Percentiles rank a stretch among this genome's conserved stretches.
These are phyloP conservation scores for Cettia cetti DNA, from an alignment of 2,113 vertebrate genomes.

Conservation along the genomic window DNA sequence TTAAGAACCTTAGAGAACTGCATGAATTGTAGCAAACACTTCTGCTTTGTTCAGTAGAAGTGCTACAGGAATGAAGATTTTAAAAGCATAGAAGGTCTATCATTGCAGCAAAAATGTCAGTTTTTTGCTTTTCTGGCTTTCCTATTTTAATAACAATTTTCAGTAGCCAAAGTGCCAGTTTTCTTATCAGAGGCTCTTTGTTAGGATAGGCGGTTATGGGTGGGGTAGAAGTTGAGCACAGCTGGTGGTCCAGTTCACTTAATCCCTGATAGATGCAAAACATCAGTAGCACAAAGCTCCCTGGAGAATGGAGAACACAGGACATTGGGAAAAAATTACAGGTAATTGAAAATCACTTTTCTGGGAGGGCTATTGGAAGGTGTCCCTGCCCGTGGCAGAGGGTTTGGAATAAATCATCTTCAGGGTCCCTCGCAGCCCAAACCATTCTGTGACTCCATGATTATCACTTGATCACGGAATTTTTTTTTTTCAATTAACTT, in stretches of 20 bases:
- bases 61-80: not conserved
- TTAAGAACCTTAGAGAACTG: not conserved
- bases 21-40: not conserved
- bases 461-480: not conserved
- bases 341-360: not conserved
- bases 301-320: not conserved
- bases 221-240: not conserved
- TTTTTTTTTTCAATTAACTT: not conserved
- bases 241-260: not conserved
- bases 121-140: not conserved
- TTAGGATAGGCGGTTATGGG: not conserved
- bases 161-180: not conserved
- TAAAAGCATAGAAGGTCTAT: not conserved
- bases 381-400: not conserved
- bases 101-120: not conserved
- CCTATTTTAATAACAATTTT: not conserved
- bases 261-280: not conserved
- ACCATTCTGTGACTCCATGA: not conserved
- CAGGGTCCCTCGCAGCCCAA: not conserved
- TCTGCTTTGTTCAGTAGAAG: not conserved
- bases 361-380: not conserved
- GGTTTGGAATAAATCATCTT: not conserved
- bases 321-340: not conserved
- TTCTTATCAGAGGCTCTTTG: not conserved
- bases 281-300: not conserved